phyloP scores from a whole-genome alignment of 1,140 invertebrate genomes.

The Manduca sexta region DNA sequence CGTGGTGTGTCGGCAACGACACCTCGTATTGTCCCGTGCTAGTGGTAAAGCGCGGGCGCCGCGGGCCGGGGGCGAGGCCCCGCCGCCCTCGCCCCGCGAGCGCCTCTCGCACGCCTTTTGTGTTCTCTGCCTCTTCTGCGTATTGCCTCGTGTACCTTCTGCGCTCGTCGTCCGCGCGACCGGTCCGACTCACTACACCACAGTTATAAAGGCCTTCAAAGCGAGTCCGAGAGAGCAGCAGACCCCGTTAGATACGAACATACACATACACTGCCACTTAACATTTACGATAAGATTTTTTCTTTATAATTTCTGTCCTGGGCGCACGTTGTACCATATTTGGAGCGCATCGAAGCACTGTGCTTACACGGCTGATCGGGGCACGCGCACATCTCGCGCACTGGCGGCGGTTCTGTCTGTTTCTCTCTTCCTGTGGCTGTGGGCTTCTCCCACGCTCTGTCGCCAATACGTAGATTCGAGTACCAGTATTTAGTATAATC shows the following conservation, averaged over 20 bases:
- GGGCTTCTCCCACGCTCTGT: constrained; percentile 60
- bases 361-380: constrained; percentile 63
- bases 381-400: constrained; percentile 57
- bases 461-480: constrained; percentile 40
- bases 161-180: constrained; percentile 40
- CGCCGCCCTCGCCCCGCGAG: constrained; percentile 48
- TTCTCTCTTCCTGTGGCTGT: constrained; percentile 74
- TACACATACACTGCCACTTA: constrained; percentile 65
- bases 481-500: constrained; percentile 20
- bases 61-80: constrained; percentile 46
- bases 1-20: constrained; percentile 44
- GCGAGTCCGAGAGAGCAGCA: constrained; percentile 74
- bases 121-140: constrained; percentile 58
- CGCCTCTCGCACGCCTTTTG: constrained; percentile 47
- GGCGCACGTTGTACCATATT: constrained; percentile 55
- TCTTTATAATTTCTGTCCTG: constrained; percentile 45
- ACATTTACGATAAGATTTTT: constrained; percentile 50
- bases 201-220: constrained; percentile 72
- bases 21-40: constrained; percentile 51
- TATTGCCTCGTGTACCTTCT: constrained; percentile 51
- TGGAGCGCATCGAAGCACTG: constrained; percentile 60
- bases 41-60: constrained; percentile 48
- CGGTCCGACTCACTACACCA: constrained; percentile 59
- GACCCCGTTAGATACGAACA: constrained; percentile 67
- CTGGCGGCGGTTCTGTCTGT: constrained; percentile 71